A percentile compares a stretch with the other conserved stretches of the same genome.
phyloP scores from a whole-genome alignment of 2,888 invertebrate genomes.

The Torymus texanus region DNA sequence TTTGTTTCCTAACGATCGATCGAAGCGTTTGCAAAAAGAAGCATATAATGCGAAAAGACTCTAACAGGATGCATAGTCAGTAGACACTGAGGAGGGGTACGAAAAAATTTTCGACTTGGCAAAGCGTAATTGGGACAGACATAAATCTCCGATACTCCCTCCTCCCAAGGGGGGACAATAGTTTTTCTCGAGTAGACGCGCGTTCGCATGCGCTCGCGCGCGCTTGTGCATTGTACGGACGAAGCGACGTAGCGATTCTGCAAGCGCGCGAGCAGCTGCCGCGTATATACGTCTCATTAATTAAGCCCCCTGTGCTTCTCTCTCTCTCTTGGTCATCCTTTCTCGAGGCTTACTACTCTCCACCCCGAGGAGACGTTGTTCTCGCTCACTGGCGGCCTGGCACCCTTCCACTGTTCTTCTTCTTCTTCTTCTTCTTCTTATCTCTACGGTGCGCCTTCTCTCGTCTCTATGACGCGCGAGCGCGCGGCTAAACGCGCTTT shows the following conservation, averaged over 20 bases:
- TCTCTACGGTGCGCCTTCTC: not conserved
- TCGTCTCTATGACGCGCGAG: constrained; percentile 25
- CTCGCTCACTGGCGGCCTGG: not conserved
- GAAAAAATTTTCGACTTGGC: constrained; percentile 63
- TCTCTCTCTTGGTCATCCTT: constrained; percentile 12
- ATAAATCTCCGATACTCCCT: constrained; percentile 67
- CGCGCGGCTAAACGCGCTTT: not conserved
- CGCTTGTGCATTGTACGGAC: no score
- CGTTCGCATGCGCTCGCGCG: constrained; percentile 59
- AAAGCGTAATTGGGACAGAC: constrained; percentile 71
- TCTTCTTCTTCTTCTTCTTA: constrained; percentile 18
- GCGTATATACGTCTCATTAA: constrained; percentile 74
- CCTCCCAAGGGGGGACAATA: constrained; percentile 67
- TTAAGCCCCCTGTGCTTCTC: constrained; percentile 63
- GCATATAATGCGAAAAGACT: no score
- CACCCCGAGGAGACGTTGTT: constrained; percentile 33
- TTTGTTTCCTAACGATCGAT: no score
- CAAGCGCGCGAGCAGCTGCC: constrained; percentile 69
- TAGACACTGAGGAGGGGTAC: constrained; percentile 18
- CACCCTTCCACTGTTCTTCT: constrained; percentile 1
- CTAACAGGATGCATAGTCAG: no score
- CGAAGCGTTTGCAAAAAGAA: no score
- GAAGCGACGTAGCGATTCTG: constrained; percentile 68
- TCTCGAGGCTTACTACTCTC: not conserved
- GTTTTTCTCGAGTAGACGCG: constrained; percentile 66